phyloP scores from a whole-genome alignment of 2,888 invertebrate genomes.

The Andrena dorsata region DNA sequence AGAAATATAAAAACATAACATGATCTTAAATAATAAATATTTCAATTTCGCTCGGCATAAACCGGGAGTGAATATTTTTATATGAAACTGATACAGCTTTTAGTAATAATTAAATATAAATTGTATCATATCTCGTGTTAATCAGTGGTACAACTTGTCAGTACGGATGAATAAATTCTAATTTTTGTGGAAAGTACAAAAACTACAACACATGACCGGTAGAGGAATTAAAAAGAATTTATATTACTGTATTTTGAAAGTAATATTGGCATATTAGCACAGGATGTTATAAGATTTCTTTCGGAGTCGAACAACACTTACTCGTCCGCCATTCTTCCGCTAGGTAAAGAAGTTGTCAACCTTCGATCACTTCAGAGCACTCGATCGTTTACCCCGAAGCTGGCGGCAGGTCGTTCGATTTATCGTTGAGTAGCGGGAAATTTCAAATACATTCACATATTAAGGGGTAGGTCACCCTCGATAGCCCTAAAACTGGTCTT shows the following conservation, averaged over 20 bases:
- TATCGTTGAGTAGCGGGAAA: slow-evolving; percentile 13
- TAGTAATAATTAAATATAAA: slow-evolving; percentile 11
- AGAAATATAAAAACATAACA: background rate
- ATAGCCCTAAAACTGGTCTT: no score
- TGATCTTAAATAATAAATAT: background rate
- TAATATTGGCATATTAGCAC: slow-evolving; percentile 27
- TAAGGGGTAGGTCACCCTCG: no score
- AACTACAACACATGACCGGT: slow-evolving; percentile 58
- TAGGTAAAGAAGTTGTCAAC: slow-evolving; percentile 66
- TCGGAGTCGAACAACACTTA: slow-evolving; percentile 73
- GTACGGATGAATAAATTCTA: slow-evolving; percentile 11
- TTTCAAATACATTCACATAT: slow-evolving; percentile 11
- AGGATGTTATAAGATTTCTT: slow-evolving; percentile 77
- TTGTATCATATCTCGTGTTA: slow-evolving; percentile 20
- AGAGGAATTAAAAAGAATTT: slow-evolving; percentile 19
- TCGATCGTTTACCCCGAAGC: slow-evolving; percentile 25
- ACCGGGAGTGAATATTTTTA: background rate
- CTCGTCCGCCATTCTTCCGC: slow-evolving; percentile 80
- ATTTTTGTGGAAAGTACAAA: slow-evolving; percentile 37
- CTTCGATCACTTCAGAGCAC: slow-evolving; percentile 28
- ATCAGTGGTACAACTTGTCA: slow-evolving; percentile 22
- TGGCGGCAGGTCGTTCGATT: background rate
- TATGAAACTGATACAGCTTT: background rate
- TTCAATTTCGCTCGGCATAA: background rate
- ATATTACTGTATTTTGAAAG: slow-evolving; percentile 27